Conservation (phyloP, 2,113 vertebrate species). For the Centropus bengalensis region DNA sequence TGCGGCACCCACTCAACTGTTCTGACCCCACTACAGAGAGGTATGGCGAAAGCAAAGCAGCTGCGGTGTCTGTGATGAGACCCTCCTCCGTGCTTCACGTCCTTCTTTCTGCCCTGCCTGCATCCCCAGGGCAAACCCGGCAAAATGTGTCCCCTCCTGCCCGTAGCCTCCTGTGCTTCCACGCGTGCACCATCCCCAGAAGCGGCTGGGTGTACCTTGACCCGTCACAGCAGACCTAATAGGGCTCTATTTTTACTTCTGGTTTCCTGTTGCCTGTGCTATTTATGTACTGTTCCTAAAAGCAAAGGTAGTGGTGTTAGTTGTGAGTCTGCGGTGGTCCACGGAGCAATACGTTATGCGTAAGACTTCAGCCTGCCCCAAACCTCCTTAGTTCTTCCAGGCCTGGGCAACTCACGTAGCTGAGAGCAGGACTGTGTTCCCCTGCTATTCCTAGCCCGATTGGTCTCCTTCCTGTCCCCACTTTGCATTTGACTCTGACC, state of each 20-base stretch:
- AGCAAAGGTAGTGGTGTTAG: neutral
- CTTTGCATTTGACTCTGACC: slow-evolving; percentile 37
- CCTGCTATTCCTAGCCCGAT: slow-evolving; percentile 12
- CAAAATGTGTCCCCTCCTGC: neutral
- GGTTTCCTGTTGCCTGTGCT: slow-evolving; percentile 32
- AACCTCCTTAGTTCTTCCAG: neutral
- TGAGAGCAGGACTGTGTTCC: neutral
- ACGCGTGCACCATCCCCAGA: neutral
- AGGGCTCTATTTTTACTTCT: slow-evolving; percentile 14
- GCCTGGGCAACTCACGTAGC: neutral
- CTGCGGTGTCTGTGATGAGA: neutral
- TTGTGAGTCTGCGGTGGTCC: neutral
- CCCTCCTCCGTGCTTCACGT: neutral
- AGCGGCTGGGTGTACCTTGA: neutral
- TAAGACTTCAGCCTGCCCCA: neutral
- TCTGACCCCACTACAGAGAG: slow-evolving; percentile 95
- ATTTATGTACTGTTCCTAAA: slow-evolving; percentile 19
- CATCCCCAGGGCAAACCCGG: neutral
- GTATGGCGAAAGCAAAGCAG: slow-evolving; percentile 64
- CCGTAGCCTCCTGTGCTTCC: neutral
- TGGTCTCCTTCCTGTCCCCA: neutral
- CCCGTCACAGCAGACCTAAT: neutral
- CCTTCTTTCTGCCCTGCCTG: neutral
- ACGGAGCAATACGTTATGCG: neutral
- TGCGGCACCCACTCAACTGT: slow-evolving; percentile 92